Base-by-base conservation (phyloP, 2,797 vertebrate species). In the Thripadectes ignobilis region DNA sequence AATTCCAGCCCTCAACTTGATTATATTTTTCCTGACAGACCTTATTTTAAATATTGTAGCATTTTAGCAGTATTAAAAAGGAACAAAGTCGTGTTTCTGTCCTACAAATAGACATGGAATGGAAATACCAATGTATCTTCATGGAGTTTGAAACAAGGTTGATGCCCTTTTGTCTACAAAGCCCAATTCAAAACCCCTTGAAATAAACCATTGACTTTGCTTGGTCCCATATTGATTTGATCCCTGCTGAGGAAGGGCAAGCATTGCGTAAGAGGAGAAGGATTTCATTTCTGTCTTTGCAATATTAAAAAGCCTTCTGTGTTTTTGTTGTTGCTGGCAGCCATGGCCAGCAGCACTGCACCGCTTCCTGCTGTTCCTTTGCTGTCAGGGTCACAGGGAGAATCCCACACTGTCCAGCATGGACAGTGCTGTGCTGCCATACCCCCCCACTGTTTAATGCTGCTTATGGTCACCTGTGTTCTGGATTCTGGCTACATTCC, bases 251-350 rank as follows among this genome's bases (percentile, higher is more conserved):
- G 88, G 82, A 88, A 90, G 83, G 67, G 57, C 89, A 87, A 46
- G 77, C 80, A 61, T 46, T 96, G 88, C 52, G 3, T 93, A 86
- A 85, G 69, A 88, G 77, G 77, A 83, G 82, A 85, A 91, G 74
- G 89, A 87, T 88, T 92, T 92, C 0, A 66, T 92, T 86, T 90
- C 92, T 95, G 39, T 43, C 92, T 92, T 76, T 88, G 73, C 77
- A 89, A 39, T 85, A 72, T 91, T 96, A 58, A 87, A 92, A 95
- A 88, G 93, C 55, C 91, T 62, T 90, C 81, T 95, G 69, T 96
- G 76, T 54, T 90, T 86, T 66, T 69, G 48, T 81, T 84, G 79
- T 74, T 27, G 22, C 3, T 81, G 38, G 21, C 59, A 84, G 80
- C 82, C 57, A 7, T 23, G 52, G 71, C 48, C 55, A 62, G 73